These are phyloP conservation scores for Hydrocynus forskahlii DNA, from an alignment of 2,797 vertebrate genomes.

Conservation along the genomic window DNA sequence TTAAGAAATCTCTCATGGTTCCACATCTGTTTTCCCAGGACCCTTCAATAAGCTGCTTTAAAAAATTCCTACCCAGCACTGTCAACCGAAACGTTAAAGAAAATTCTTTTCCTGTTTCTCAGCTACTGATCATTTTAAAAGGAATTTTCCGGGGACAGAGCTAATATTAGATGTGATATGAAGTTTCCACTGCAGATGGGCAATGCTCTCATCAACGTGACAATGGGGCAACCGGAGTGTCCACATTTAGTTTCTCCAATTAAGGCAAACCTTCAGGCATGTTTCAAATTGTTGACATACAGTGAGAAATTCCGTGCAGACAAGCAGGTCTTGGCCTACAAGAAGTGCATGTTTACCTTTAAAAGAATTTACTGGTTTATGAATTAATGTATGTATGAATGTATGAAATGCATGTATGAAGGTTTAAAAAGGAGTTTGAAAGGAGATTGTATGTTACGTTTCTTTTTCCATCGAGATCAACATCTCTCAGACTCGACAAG, in stretches of 20 bases:
- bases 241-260: conserved; percentile 23
- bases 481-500: no score
- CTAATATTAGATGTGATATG: conserved; percentile 62
- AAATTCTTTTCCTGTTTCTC: conserved; percentile 65
- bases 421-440: neutral
- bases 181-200: conserved; percentile 60
- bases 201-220: conserved; percentile 52
- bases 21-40: conserved; percentile 64
- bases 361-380: neutral
- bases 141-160: conserved; percentile 58
- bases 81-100: conserved; percentile 62
- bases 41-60: conserved; percentile 60
- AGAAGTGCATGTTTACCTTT: no score
- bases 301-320: neutral
- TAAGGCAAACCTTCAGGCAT: conserved; percentile 6
- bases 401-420: no score
- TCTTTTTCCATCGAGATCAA: neutral
- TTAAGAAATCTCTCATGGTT: conserved; percentile 59
- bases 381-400: no score
- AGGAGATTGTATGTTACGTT: neutral
- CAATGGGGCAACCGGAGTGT: conserved; percentile 42
- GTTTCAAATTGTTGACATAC: neutral
- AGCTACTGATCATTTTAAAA: conserved; percentile 64
- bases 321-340: neutral
- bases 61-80: conserved; percentile 60